Base-by-base conservation (phyloP, 2,113 vertebrate species). In the Caranx melampygus region DNA sequence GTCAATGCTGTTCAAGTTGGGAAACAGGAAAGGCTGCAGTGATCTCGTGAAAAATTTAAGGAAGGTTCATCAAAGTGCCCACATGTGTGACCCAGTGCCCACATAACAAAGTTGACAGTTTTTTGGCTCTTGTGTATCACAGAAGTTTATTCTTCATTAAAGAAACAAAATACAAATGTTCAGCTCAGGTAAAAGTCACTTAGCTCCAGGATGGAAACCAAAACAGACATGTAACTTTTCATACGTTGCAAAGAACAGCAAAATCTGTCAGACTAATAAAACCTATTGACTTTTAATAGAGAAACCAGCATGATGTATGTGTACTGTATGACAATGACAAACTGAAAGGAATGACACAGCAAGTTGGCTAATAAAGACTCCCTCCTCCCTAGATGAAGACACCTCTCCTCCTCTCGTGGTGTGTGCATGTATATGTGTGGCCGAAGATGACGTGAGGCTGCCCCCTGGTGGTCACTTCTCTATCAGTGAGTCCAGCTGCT, bases 401-500 rank as follows among this genome's bases (percentile, higher is more conserved):
- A 45, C 18, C 40, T 34, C 54, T 84, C 44, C 49, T 86, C 73
- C 6, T 81, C 10, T 4, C 68, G 13, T 70, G 6, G 3, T n/a
- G 62, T 49, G 15, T 49, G n/a, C 40, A 5, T 34, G 42, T 18
- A 20, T 3, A 31, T 1, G 31, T 18, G 55, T 14, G 51, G 49
- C 64, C 42, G 62, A 77, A 40, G 70, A 71, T 82, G 89, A 80
- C 68, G 0, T 68, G 33, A 86, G 54, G 77, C 85, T 93, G 91
- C 92, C 92, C 89, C 87, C 93, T 95, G 78, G 81, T 94, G 93
- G 91, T 95, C 90, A 98, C 92, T 98, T 99, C 92, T 98, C 97
- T 54, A 98, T 96, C 79, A 99, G 95, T 13, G 96, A 96, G 79
- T 99, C 97, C 82, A 99, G 93, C 93, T 99, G 97, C 88, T 99